A percentile compares a stretch with the other conserved stretches of the same genome.
Conservation (phyloP, 2,113 vertebrate genomes). For the Corythornis vintsioides region DNA sequence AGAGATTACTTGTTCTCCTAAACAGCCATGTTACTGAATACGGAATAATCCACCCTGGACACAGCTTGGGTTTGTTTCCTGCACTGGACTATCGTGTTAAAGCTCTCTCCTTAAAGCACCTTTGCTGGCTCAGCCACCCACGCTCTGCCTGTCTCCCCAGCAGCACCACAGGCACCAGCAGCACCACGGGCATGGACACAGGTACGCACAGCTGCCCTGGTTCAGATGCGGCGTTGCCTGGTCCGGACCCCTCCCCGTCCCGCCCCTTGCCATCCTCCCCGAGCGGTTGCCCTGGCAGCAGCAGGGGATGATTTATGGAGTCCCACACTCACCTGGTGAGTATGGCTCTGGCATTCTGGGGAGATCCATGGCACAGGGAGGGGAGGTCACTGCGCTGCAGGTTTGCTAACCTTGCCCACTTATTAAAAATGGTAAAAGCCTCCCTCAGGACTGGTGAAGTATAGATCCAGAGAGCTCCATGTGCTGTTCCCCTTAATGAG, state of each 20-base stretch:
- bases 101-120: not conserved
- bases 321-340: not conserved
- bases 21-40: constrained; percentile 45
- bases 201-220: rapidly evolving
- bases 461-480: constrained; percentile 68
- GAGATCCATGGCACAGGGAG: constrained; percentile 54
- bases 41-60: not conserved
- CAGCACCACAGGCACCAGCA: rapidly evolving
- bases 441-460: constrained; percentile 69
- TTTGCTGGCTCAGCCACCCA: not conserved
- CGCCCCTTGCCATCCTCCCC: not conserved
- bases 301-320: constrained; percentile 32
- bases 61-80: not conserved
- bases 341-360: constrained; percentile 16
- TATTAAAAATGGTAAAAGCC: constrained; percentile 75
- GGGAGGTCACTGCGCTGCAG: constrained; percentile 62
- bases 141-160: rapidly evolving
- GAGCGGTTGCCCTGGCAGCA: not conserved
- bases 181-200: not conserved
- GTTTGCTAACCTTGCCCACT: constrained; percentile 72
- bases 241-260: not conserved
- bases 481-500: constrained; percentile 71
- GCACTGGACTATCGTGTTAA: not conserved
- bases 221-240: not conserved
- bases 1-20: constrained; percentile 52